A percentile compares a stretch with the other conserved stretches of the same genome.
phyloP scores from a whole-genome alignment of 2,797 vertebrate species.

The Arvicola amphibius region DNA sequence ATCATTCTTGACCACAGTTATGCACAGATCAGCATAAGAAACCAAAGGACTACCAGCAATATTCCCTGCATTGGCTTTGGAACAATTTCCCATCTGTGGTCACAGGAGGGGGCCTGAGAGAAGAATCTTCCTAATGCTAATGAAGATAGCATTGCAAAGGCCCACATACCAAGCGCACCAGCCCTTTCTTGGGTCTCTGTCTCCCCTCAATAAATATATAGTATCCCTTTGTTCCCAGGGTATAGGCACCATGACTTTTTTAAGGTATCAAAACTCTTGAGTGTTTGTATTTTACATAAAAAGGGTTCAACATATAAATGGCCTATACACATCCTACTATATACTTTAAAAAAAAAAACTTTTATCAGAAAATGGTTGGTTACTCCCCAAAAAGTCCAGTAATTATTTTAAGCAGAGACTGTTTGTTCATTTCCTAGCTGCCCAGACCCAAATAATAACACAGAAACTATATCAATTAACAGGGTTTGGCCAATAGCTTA shows the following conservation, averaged over 20 bases:
- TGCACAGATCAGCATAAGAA: constrained; percentile 67
- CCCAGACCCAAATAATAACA: too few species aligned
- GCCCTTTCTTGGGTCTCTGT: not conserved
- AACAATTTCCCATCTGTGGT: constrained; percentile 13
- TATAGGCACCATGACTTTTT: not conserved
- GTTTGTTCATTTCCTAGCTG: too few species aligned
- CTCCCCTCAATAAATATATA: not conserved
- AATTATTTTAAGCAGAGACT: not conserved
- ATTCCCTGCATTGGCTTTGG: not conserved
- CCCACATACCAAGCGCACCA: not conserved
- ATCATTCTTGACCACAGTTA: constrained; percentile 63
- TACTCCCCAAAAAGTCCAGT: not conserved
- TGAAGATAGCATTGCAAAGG: not conserved
- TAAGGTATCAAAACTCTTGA: not conserved
- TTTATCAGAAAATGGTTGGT: not conserved
- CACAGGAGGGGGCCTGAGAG: not conserved
- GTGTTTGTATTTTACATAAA: not conserved
- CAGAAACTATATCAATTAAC: too few species aligned
- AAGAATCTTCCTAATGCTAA: not conserved
- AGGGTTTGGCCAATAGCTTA: too few species aligned
- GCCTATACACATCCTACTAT: not conserved
- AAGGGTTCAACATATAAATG: not conserved
- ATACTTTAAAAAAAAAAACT: not conserved
- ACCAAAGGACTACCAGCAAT: constrained; percentile 8
- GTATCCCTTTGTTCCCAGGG: not conserved